Conservation (phyloP, 30 jellyfish, hydroid and myxozoan species). For the Pelagia noctiluca region DNA sequence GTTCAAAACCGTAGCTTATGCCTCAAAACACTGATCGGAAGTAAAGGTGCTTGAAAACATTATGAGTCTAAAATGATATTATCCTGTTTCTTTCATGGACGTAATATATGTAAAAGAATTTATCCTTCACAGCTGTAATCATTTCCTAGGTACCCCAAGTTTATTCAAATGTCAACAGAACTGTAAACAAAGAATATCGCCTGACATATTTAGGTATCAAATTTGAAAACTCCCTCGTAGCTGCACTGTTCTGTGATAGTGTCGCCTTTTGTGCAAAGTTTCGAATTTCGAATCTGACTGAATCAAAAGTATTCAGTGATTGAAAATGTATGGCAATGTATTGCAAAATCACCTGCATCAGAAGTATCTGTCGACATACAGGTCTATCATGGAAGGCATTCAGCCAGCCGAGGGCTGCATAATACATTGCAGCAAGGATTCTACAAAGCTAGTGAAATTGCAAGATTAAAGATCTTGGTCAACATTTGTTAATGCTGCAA, state of each 20-base stretch:
- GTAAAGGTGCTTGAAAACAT: constrained; percentile 39
- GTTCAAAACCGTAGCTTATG: constrained; percentile 40
- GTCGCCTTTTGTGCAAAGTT: constrained; percentile 34
- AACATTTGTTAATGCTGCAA: constrained; percentile 44
- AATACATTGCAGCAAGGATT: constrained; percentile 38
- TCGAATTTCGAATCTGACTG: constrained; percentile 22
- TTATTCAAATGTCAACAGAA: constrained; percentile 26
- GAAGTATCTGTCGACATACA: background rate
- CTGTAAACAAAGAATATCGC: constrained; percentile 16
- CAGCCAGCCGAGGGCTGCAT: constrained; percentile 45
- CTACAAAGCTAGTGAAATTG: constrained; percentile 30
- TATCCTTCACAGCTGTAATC: constrained; percentile 44
- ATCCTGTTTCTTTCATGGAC: constrained; percentile 6
- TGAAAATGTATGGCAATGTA: background rate
- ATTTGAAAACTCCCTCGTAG: constrained; percentile 40
- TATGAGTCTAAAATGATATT: constrained; percentile 9
- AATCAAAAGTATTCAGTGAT: background rate
- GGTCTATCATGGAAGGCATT: constrained; percentile 6
- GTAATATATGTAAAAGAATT: constrained; percentile 7
- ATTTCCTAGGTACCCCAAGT: constrained; percentile 41
- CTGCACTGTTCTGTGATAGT: constrained; percentile 21
- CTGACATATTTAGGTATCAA: constrained; percentile 22
- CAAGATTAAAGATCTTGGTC: constrained; percentile 46
- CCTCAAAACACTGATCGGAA: constrained; percentile 25
- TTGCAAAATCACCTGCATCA: too few relatives aligned